Percentiles rank a stretch among this genome's conserved stretches.
Conservation (phyloP, 2,797 vertebrate species). For the Hemitrygon akajei region DNA sequence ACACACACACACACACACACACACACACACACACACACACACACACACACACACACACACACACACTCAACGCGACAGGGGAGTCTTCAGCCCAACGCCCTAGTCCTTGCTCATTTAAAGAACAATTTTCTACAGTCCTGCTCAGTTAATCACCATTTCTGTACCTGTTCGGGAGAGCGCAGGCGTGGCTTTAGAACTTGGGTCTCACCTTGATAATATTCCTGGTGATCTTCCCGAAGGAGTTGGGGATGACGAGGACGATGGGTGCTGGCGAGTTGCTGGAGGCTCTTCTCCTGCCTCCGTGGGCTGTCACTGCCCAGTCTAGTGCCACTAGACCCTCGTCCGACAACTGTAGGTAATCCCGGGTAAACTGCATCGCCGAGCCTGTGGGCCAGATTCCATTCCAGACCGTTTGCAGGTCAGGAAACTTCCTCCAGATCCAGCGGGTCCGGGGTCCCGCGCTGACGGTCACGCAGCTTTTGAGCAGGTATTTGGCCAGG, state of each 20-base stretch:
- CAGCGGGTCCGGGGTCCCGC: conserved; percentile 53
- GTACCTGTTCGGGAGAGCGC: no score
- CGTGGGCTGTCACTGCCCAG: conserved; percentile 60
- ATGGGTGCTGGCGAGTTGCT: conserved; percentile 66
- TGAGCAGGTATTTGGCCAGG: conserved; percentile 67
- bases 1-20: no score
- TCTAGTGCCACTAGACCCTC: conserved; percentile 69
- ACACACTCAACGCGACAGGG: no score
- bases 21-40: no score
- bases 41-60: no score
- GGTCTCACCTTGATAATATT: conserved; percentile 65
- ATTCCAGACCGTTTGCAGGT: conserved; percentile 60
- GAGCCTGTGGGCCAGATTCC: conserved; percentile 58
- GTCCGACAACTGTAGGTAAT: conserved; percentile 69
- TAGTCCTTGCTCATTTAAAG: not conserved
- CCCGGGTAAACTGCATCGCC: conserved; percentile 64
- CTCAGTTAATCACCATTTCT: no score
- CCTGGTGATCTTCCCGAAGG: conserved; percentile 71
- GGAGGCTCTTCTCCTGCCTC: conserved; percentile 62
- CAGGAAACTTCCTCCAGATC: conserved; percentile 60
- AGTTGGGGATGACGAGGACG: conserved; percentile 71
- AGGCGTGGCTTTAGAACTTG: no score
- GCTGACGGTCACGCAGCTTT: conserved; percentile 61
- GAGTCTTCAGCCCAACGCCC: not conserved
- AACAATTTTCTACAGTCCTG: no score